A percentile compares a stretch with the other conserved stretches of the same genome.
phyloP scores from a whole-genome alignment of 2,797 vertebrate species.

The Hemitrygon akajei region DNA sequence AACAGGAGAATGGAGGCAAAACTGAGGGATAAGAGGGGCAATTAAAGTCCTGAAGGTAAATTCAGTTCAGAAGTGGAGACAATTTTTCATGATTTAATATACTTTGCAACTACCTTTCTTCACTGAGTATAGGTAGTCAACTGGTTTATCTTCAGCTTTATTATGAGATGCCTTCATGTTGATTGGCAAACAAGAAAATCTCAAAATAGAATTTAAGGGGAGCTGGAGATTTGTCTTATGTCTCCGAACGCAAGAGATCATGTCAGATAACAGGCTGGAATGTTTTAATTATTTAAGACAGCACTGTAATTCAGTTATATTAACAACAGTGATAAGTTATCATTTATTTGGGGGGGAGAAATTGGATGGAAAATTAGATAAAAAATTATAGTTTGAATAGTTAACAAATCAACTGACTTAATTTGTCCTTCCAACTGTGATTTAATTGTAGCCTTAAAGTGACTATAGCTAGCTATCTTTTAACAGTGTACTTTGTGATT shows the following conservation, averaged over 20 bases:
- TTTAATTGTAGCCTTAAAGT: background rate
- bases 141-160: background rate
- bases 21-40: background rate
- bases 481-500: background rate
- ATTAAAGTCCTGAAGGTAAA: too few relatives aligned
- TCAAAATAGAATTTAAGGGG: background rate
- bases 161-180: background rate
- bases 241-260: background rate
- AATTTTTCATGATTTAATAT: background rate
- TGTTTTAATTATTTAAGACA: background rate
- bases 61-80: background rate
- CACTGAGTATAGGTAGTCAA: background rate
- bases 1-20: background rate
- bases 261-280: background rate
- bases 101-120: background rate
- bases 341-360: background rate
- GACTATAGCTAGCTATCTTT: background rate
- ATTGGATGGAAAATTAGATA: background rate
- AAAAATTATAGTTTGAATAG: background rate
- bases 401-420: background rate
- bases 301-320: slow-evolving; percentile 7
- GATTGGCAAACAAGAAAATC: background rate
- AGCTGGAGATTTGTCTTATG: background rate
- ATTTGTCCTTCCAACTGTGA: background rate
- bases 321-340: background rate